phyloP scores from a whole-genome alignment of 2,888 invertebrate species.

The Formica aserva region DNA sequence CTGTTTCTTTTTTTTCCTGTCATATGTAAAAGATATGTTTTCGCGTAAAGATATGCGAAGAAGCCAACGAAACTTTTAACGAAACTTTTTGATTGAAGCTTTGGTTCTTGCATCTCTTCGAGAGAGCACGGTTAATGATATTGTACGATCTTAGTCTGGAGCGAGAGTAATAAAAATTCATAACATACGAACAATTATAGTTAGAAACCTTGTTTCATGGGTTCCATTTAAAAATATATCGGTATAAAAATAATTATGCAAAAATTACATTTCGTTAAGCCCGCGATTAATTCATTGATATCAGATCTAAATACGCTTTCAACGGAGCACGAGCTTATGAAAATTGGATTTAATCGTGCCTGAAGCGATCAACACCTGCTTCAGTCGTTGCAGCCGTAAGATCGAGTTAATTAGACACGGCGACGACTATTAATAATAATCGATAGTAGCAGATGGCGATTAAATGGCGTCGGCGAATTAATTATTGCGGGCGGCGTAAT shows the following conservation, averaged over 20 bases:
- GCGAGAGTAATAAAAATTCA: not conserved
- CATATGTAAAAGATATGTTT: not conserved
- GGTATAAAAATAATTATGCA: not conserved
- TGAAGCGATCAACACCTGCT: not conserved
- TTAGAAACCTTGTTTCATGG: not conserved
- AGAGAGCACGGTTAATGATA: not conserved
- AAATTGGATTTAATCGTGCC: not conserved
- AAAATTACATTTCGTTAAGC: not conserved
- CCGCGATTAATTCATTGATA: not conserved
- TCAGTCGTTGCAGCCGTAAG: not conserved
- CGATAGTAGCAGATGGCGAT: not conserved
- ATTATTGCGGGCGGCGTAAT: slow-evolving; percentile 56
- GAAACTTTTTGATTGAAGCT: not conserved
- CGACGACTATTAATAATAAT: slow-evolving; percentile 19
- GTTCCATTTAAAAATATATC: not conserved
- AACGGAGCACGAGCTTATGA: not conserved
- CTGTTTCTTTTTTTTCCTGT: not conserved
- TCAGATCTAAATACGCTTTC: not conserved
- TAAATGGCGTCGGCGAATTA: slow-evolving; percentile 47
- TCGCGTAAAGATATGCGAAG: not conserved
- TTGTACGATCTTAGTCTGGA: not conserved
- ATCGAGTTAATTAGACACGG: slow-evolving; percentile 2
- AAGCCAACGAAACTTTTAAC: not conserved
- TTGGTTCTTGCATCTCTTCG: not conserved
- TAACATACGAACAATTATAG: not conserved